phyloP scores from a whole-genome alignment of 2,797 vertebrate species.

The Intellagama lesueurii region DNA sequence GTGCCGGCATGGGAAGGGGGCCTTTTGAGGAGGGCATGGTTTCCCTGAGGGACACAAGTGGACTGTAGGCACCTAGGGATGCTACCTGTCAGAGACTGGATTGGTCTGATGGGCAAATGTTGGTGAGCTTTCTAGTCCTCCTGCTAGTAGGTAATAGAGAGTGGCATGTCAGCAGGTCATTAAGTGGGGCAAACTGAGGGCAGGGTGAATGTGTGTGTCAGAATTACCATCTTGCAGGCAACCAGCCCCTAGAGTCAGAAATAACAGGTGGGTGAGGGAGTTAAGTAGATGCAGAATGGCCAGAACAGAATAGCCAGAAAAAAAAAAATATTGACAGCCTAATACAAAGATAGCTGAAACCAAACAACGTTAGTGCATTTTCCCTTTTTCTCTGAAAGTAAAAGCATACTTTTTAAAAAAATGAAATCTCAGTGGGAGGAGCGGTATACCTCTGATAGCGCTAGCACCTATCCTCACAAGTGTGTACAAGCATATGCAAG shows the following conservation, averaged over 20 bases:
- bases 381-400: neutral
- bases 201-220: too few species aligned
- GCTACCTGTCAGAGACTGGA: neutral
- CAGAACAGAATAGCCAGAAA: neutral
- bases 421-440: neutral
- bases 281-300: neutral
- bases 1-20: neutral
- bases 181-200: neutral
- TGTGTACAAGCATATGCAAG: neutral
- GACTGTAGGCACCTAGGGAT: neutral
- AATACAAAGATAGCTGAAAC: neutral
- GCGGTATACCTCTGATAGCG: neutral
- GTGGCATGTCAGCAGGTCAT: neutral
- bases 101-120: too few species aligned
- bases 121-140: neutral
- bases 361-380: neutral
- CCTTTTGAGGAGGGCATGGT: neutral
- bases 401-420: neutral
- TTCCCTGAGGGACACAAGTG: neutral
- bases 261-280: too few species aligned
- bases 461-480: neutral
- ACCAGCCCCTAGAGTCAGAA: too few species aligned
- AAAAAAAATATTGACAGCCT: neutral
- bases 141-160: neutral
- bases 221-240: neutral